Evolutionary conservation across 2,113 vertebrate species (phyloP).

Genomic region (Seriola dumerili): DNA sequence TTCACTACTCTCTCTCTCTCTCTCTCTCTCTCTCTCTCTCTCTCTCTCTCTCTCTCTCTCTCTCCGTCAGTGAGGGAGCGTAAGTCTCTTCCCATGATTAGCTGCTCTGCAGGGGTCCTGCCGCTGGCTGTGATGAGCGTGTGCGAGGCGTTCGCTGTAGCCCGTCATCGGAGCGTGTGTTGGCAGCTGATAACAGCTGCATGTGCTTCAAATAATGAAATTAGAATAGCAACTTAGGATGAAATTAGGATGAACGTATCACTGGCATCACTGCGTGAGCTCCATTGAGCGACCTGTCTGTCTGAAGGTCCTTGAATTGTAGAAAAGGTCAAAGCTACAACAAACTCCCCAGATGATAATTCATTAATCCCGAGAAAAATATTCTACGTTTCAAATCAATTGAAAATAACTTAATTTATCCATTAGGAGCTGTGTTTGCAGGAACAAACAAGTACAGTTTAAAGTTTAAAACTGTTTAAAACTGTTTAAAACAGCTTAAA

Average conservation of each 20-base stretch:
- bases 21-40: not conserved
- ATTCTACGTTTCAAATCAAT: too few species aligned
- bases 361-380: too few species aligned
- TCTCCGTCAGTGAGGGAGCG: constrained; percentile 1
- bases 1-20: constrained; percentile 10
- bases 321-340: not conserved
- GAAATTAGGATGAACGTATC: not conserved
- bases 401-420: too few species aligned
- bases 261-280: not conserved
- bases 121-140: constrained; percentile 1
- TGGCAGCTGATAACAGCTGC: constrained; percentile 31
- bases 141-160: constrained; percentile 31
- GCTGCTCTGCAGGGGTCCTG: constrained; percentile 2
- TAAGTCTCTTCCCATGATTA: constrained; percentile 37
- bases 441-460: too few species aligned
- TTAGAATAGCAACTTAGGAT: not conserved
- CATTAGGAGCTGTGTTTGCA: too few species aligned
- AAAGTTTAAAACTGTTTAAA: too few species aligned
- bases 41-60: not conserved
- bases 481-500: too few species aligned
- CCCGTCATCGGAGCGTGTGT: constrained; percentile 9
- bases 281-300: not conserved
- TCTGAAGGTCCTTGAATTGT: not conserved
- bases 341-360: too few species aligned
- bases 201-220: constrained; percentile 23